A percentile compares a stretch with the other conserved stretches of the same genome.
Conservation (phyloP, 2,888 invertebrate genomes). For the Bombylius discolor region DNA sequence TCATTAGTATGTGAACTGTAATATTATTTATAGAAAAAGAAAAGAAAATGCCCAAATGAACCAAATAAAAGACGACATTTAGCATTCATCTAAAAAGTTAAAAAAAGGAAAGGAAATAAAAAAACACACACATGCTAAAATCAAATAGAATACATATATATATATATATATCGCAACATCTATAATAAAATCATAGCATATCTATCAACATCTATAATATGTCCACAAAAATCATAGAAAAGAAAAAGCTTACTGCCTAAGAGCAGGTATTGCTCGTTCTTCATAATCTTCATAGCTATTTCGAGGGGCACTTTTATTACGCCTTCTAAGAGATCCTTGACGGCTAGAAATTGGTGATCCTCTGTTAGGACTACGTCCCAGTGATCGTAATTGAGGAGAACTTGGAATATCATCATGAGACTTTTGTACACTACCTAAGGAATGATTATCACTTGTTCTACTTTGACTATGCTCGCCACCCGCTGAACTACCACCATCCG, state of each 20-base stretch:
- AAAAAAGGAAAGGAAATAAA: no score
- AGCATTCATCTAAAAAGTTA: no score
- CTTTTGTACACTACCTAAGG: slow-evolving; percentile 20
- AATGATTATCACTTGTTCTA: slow-evolving; percentile 6
- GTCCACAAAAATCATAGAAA: no score
- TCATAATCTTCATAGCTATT: slow-evolving; percentile 79
- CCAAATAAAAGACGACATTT: no score
- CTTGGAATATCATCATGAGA: slow-evolving; percentile 33
- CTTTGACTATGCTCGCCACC: slow-evolving; percentile 13
- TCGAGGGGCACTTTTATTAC: slow-evolving; percentile 51
- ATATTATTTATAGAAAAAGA: slow-evolving; percentile 14
- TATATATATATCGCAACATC: no score
- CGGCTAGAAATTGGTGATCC: slow-evolving; percentile 44
- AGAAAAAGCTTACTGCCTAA: slow-evolving; percentile 57
- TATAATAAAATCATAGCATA: no score
- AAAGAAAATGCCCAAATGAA: no score
- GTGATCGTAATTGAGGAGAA: slow-evolving; percentile 27
- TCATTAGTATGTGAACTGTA: slow-evolving; percentile 70
- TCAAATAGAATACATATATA: no score
- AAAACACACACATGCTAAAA: no score
- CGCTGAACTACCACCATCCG: slow-evolving; percentile 22
- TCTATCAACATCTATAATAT: no score
- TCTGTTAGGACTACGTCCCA: slow-evolving; percentile 30
- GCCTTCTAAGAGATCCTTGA: slow-evolving; percentile 46
- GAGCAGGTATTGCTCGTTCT: slow-evolving; percentile 68